A percentile compares a stretch with the other conserved stretches of the same genome.
Conservation (phyloP, 2,113 vertebrate species). For the Barnardius zonarius region DNA sequence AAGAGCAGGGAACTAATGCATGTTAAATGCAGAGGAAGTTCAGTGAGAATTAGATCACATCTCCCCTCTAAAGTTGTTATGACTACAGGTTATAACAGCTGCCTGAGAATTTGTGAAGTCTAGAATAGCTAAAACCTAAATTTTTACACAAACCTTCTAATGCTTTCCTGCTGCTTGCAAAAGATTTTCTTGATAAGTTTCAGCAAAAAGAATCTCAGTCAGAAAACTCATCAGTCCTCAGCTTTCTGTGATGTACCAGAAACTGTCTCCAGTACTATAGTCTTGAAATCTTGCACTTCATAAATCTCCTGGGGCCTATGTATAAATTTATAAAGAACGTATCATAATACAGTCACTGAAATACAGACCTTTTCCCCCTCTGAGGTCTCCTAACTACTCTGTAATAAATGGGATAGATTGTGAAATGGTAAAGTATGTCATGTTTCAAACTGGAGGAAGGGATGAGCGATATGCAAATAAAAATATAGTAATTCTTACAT, state of each 20-base stretch:
- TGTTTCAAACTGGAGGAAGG: neutral
- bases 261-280: neutral
- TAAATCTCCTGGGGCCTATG: neutral
- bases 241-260: neutral
- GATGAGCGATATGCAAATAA: neutral
- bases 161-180: neutral
- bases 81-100: neutral
- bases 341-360: neutral
- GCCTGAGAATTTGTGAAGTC: neutral
- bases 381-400: neutral
- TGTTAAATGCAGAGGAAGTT: neutral
- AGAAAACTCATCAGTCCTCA: neutral
- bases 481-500: neutral
- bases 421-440: neutral
- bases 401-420: neutral
- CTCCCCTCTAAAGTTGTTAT: neutral
- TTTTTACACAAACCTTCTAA: neutral
- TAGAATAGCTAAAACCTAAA: neutral
- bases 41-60: neutral
- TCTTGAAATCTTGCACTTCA: neutral
- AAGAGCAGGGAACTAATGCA: neutral
- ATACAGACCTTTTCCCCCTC: neutral
- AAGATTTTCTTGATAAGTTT: neutral
- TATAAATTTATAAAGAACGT: neutral
- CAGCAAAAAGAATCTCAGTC: neutral